Conservation (phyloP, 2,113 vertebrate species). For the Festucalex cinctus region DNA sequence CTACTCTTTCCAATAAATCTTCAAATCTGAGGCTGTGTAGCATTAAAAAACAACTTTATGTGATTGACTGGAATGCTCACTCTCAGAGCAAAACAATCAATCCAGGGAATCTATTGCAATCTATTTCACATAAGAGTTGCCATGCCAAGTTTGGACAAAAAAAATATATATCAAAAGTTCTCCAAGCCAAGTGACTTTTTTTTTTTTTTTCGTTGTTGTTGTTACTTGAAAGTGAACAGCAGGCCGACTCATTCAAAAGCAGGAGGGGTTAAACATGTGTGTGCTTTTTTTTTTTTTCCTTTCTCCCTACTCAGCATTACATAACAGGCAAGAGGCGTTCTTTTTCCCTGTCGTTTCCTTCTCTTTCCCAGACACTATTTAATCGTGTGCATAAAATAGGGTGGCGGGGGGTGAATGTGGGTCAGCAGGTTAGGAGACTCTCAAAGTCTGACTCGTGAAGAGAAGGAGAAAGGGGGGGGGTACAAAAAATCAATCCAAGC, state of each 20-base stretch:
- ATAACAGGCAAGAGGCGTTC: constrained; percentile 68
- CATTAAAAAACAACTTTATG: neutral
- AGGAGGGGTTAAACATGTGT: constrained; percentile 52
- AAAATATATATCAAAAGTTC: constrained; percentile 14
- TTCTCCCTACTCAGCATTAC: constrained; percentile 72
- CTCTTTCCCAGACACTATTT: constrained; percentile 65
- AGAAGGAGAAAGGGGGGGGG: constrained; percentile 4
- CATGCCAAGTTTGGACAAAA: neutral
- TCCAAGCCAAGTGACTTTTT: constrained; percentile 3
- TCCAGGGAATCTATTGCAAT: neutral
- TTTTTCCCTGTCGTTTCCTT: constrained; percentile 56
- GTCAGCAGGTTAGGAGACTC: constrained; percentile 79
- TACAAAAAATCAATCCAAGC: constrained; percentile 58
- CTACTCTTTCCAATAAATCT: constrained; percentile 6
- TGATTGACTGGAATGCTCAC: constrained; percentile 1
- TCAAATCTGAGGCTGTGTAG: neutral
- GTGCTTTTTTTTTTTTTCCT: constrained; percentile 41
- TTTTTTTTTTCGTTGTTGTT: constrained; percentile 1
- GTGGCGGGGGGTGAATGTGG: constrained; percentile 72
- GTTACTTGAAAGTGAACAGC: constrained; percentile 16
- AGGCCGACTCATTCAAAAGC: constrained; percentile 36
- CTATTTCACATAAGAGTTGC: neutral
- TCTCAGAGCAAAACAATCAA: constrained; percentile 5
- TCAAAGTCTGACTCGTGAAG: constrained; percentile 63
- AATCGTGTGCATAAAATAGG: constrained; percentile 65